Conservation (phyloP, 2,113 vertebrate genomes). For the Syrmaticus mikado region DNA sequence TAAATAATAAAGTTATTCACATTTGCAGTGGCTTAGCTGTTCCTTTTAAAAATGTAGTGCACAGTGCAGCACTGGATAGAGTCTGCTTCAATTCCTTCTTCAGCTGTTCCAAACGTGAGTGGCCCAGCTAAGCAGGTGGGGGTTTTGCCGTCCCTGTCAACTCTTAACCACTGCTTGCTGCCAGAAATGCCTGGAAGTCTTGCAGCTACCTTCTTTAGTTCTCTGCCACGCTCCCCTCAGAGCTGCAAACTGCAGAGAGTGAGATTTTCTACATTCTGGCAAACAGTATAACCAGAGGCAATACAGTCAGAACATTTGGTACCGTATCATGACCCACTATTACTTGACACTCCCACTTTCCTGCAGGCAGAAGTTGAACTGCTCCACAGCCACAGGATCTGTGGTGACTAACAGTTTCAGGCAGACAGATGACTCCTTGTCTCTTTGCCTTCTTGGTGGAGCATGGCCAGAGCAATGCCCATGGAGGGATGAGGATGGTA, state of each 20-base stretch:
- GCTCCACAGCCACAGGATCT: accelerated
- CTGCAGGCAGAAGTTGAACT: not conserved
- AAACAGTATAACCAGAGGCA: not conserved
- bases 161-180: not conserved
- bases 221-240: not conserved
- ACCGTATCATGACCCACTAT: accelerated
- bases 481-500: not conserved
- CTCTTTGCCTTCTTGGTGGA: not conserved
- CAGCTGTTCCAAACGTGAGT: not conserved
- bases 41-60: not conserved
- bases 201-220: not conserved
- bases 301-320: not conserved
- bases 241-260: not conserved
- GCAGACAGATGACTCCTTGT: not conserved
- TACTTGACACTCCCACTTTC: not conserved
- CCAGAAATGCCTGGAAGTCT: not conserved
- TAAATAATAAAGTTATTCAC: not conserved
- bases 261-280: not conserved
- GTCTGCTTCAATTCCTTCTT: not conserved
- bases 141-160: not conserved
- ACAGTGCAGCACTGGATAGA: not conserved
- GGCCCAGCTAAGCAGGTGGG: not conserved
- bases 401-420: not conserved
- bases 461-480: not conserved
- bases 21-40: not conserved